Evolutionary conservation across 2,888 invertebrate genomes (phyloP).

Genomic region (Spodoptera littoralis): DNA sequence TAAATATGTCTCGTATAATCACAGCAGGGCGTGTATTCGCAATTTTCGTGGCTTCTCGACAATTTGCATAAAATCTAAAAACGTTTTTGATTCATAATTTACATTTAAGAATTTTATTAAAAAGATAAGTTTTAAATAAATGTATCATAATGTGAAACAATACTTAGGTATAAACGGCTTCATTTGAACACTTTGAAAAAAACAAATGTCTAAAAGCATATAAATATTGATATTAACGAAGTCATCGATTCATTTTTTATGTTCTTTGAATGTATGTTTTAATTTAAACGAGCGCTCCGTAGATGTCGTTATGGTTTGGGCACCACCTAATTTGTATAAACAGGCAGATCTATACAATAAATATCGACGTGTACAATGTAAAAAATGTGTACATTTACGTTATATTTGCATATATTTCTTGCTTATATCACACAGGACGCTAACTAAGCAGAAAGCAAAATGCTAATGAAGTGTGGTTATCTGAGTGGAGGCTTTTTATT

Average conservation of each 20-base stretch:
- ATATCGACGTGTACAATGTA: constrained; percentile 38
- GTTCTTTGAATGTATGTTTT: constrained; percentile 20
- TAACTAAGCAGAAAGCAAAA: constrained; percentile 68
- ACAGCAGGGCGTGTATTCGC: constrained; percentile 68
- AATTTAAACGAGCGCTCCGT: constrained; percentile 38
- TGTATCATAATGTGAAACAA: constrained; percentile 32
- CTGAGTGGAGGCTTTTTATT: constrained; percentile 70
- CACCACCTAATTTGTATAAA: constrained; percentile 49
- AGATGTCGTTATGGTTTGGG: constrained; percentile 36
- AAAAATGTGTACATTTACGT: constrained; percentile 58
- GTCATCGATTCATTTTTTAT: constrained; percentile 27
- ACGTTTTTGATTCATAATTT: constrained; percentile 45
- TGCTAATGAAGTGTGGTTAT: constrained; percentile 78
- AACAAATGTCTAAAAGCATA: constrained; percentile 15
- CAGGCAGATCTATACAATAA: constrained; percentile 44
- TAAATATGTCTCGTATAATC: constrained; percentile 66
- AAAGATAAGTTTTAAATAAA: constrained; percentile 34
- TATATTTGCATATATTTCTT: constrained; percentile 69
- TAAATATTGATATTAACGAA: constrained; percentile 24
- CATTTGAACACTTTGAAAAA: constrained; percentile 27
- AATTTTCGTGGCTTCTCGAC: constrained; percentile 66
- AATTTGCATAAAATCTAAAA: constrained; percentile 69
- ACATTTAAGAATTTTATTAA: constrained; percentile 36
- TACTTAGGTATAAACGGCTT: constrained; percentile 21
- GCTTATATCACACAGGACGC: constrained; percentile 62